Percentiles rank a stretch among this genome's conserved stretches.
phyloP scores from a whole-genome alignment of 2,797 vertebrate genomes.

The Distichodus sexfasciatus region DNA sequence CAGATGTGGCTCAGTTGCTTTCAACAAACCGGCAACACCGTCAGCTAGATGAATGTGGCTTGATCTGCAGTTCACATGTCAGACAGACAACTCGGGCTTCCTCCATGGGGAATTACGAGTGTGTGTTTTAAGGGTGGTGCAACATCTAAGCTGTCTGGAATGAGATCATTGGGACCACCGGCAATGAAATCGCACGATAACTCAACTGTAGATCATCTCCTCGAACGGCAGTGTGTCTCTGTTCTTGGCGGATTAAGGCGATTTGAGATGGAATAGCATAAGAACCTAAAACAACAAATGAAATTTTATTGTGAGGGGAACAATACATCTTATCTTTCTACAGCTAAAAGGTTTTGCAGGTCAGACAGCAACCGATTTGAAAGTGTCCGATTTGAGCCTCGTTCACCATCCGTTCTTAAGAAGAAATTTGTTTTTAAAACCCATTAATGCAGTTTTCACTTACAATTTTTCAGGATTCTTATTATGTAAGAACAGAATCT shows the following conservation, averaged over 20 bases:
- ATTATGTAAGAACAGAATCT: too few species aligned
- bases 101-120: slow-evolving; percentile 18
- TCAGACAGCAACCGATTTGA: too few species aligned
- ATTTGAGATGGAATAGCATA: background rate
- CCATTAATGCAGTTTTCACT: too few species aligned
- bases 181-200: slow-evolving; percentile 15
- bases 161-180: slow-evolving; percentile 45
- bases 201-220: background rate
- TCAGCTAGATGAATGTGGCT: slow-evolving; percentile 4
- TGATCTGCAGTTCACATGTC: slow-evolving; percentile 1
- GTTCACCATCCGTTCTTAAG: too few species aligned
- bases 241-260: background rate
- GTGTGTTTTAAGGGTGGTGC: slow-evolving; percentile 29
- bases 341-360: too few species aligned
- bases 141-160: slow-evolving; percentile 18
- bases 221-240: slow-evolving; percentile 11
- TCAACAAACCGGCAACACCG: slow-evolving; percentile 37
- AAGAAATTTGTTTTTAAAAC: too few species aligned
- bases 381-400: too few species aligned
- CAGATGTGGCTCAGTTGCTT: background rate
- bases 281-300: background rate
- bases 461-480: too few species aligned
- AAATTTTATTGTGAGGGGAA: too few species aligned
- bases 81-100: background rate
- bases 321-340: background rate